Base-by-base conservation (phyloP, 2,888 invertebrate genomes). In the Drosophila lacicola region DNA sequence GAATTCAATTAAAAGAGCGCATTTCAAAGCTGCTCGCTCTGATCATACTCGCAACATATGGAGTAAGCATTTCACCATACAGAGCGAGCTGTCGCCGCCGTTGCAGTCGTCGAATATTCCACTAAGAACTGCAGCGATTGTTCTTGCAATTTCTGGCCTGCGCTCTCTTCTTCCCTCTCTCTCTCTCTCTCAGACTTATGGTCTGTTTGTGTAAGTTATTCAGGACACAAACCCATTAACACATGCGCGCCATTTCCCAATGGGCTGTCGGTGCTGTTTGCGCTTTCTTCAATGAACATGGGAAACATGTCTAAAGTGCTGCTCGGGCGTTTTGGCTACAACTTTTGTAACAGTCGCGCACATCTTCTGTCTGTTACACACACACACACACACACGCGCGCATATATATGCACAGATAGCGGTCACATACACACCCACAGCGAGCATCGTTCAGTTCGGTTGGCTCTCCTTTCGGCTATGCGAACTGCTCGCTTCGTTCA, bases 181-280 rank as follows among this genome's bases (percentile, higher is more conserved):
- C 13, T 17, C 10, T 14, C 9, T 9, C 34, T 17, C 11, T 6
- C 11, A 17, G 6, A 17, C 13, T 58, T 29, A 29, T 29, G 29
- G 6, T 29, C 4, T 55, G 19, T 8, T 8, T 42, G 19, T 19
- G 29, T 10, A 3, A 10, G 42, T 49, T 50, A 56, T 50, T 74
- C 62, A 54, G 53, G 47, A 50, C 50, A 67, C 60, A 71, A 75
- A 75, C 67, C 67, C 67, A 63, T 63, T 58, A 77, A 77, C 70
- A 77, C 76, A 79, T 79, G 79, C 75, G 80, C 74, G 58, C 69
- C 47, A 74, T 76, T 76, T 76, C 65, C 62, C 70, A 78, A 69
- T 44, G 76, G 76, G 76, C 74, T 45, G 41, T 55, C 64, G 54
- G 34, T 46, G 37, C 42, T 74, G 60, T 25, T 51, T 64, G 55